Percentiles rank a stretch among this genome's conserved stretches.
These are phyloP conservation scores for Corythaeola cristata DNA, from an alignment of 2,113 vertebrate genomes.

Conservation along the genomic window DNA sequence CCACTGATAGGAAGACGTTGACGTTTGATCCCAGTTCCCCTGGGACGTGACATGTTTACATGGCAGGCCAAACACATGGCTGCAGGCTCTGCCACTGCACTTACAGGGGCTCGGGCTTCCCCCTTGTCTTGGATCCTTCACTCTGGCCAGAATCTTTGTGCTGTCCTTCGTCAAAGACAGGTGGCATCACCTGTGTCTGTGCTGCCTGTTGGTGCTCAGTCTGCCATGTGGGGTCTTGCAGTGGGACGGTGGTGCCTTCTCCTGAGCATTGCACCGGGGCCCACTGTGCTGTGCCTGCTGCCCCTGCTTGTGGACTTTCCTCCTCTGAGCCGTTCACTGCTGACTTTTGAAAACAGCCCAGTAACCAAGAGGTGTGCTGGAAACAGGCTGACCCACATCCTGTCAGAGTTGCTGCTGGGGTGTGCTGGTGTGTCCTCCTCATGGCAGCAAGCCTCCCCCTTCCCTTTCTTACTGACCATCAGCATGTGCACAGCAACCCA, in stretches of 20 bases:
- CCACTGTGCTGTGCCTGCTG: neutral
- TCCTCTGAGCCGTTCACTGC: neutral
- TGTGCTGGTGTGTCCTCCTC: neutral
- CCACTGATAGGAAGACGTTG: neutral
- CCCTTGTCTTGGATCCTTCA: neutral
- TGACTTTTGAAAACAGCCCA: neutral
- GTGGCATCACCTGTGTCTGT: no score
- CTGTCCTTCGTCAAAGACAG: neutral
- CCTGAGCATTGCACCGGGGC: rapidly evolving
- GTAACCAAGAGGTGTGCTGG: neutral
- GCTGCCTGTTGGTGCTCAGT: neutral
- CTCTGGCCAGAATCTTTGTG: neutral
- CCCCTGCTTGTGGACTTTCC: neutral
- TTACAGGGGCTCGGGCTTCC: neutral
- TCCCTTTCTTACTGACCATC: neutral
- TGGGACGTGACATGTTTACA: neutral
- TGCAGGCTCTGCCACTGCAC: rapidly evolving
- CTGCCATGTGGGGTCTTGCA: neutral
- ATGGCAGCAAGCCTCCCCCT: neutral
- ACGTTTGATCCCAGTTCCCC: neutral
- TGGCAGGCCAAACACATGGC: neutral
- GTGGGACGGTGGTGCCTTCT: rapidly evolving
- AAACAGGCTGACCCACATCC: neutral
- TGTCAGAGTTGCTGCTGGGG: neutral
- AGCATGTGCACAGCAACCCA: neutral